Evolutionary conservation across 2,797 vertebrate genomes (phyloP).

Genomic region (Gallinago solitaria): DNA sequence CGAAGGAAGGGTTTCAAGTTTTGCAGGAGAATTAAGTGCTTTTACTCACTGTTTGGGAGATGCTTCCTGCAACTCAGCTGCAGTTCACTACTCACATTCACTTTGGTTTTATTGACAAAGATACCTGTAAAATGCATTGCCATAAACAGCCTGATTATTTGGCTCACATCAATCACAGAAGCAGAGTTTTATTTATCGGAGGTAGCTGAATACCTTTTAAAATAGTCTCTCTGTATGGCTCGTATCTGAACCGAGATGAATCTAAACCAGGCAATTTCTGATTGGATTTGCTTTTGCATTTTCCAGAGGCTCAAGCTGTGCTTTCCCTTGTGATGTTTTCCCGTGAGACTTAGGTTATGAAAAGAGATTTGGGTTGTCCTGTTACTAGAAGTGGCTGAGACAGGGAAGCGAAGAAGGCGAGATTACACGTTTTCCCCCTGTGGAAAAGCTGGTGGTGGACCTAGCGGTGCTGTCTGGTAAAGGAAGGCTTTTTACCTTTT

Average conservation of each 20-base stretch:
- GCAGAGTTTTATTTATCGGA: not conserved
- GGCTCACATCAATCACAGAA: not conserved
- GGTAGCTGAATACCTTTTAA: not conserved
- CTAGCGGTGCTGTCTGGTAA: not conserved
- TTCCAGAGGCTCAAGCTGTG: not conserved
- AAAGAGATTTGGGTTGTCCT: not conserved
- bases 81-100: not conserved
- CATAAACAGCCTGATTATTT: not conserved
- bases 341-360: not conserved
- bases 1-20: not conserved
- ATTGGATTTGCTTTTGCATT: not conserved
- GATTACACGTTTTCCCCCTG: not conserved
- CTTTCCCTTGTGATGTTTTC: not conserved
- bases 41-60: not conserved
- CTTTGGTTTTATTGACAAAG: conserved; percentile 5
- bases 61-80: not conserved
- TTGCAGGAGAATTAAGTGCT: not conserved
- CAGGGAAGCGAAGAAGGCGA: not conserved
- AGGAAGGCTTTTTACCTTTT: not conserved
- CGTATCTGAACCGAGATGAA: not conserved
- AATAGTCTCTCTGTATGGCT: not conserved
- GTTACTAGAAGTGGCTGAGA: not conserved
- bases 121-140: not conserved
- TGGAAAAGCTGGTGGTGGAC: not conserved
- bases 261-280: not conserved